phyloP scores from a whole-genome alignment of 2,888 invertebrate species.

The Harpalus rufipes region DNA sequence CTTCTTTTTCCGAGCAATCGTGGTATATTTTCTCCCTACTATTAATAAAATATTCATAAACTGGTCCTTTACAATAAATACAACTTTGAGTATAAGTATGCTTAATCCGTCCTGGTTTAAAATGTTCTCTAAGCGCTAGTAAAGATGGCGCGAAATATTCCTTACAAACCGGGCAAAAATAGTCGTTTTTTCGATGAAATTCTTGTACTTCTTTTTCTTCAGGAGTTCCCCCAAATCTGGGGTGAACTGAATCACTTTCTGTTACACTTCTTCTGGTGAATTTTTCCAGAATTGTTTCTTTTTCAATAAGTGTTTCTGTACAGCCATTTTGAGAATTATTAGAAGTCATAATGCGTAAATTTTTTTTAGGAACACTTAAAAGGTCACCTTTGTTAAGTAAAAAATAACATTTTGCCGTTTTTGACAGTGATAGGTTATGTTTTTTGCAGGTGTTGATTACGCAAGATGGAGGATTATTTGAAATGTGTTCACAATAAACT shows the following conservation, averaged over 20 bases:
- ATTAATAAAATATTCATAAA: conserved; percentile 73
- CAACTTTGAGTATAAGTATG: conserved; percentile 73
- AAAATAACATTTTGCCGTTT: conserved; percentile 11
- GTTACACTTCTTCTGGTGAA: conserved; percentile 62
- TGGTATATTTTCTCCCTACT: conserved; percentile 72
- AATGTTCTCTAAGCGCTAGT: conserved; percentile 73
- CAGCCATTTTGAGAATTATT: conserved; percentile 50
- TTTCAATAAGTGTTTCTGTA: conserved; percentile 7
- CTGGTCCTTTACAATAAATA: conserved; percentile 74
- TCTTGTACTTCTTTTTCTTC: conserved; percentile 71
- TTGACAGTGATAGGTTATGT: conserved; percentile 18
- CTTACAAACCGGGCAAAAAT: conserved; percentile 73
- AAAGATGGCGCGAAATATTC: conserved; percentile 73
- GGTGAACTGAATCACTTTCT: conserved; percentile 75
- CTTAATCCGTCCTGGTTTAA: conserved; percentile 72
- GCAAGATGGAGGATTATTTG: not conserved
- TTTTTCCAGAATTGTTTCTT: conserved; percentile 2
- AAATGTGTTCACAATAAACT: not conserved
- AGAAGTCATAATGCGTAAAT: conserved; percentile 37
- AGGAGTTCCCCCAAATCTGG: conserved; percentile 72
- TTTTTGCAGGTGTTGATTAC: conserved; percentile 7
- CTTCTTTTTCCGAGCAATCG: conserved; percentile 71
- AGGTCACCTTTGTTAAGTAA: conserved; percentile 12
- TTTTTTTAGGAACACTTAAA: conserved; percentile 9
- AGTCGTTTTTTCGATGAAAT: conserved; percentile 73